Evolutionary conservation across 2,888 invertebrate species (phyloP), one percentile per base, ranked within the genome.

Genomic region (Coleophora deauratella): DNA sequence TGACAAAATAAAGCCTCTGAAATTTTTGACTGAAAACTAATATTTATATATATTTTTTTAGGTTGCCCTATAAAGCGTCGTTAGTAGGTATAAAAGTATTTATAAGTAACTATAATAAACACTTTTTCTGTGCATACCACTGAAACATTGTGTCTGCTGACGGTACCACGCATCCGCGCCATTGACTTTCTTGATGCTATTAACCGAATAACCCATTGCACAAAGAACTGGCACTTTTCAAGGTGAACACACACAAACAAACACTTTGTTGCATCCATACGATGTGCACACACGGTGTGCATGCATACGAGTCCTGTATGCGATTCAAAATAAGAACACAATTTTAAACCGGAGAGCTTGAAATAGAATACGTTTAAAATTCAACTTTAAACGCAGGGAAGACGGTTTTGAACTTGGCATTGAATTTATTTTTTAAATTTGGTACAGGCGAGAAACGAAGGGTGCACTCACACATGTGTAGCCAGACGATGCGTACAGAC

Each of bases 161-260:
- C 80, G 54, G 55, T 84, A 73, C 72, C 53, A 65, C 63, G 71
- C 75, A 73, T 78, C 73, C 77, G 70, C 82, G 82, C 82, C 84
- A 84, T 85, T 84, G 84, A 84, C 82, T 85, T 72, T 72, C 73
- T 76, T 71, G 81, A 71, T 80, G 86, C 81, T 85, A 85, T 85
- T 86, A 86, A 84, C 86, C 86, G 86, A 86, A 85, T 86, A 84
- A 86, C 86, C 86, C 79, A 86, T 81, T 85, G 82, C 82, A 85
- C 85, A 86, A 86, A 86, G 85, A 80, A 77, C 77, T 74, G 72
- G 68, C 76, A 63, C 69, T 76, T 80, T 82, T 84, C 86, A 86
- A 86, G 86, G 86, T 86, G 84, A 86, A 85, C 77, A 1, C 80
- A 79, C 78, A 85, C 84, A 69, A 39, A 0, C 46, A 42, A 44